Evolutionary conservation across 1,140 invertebrate genomes (phyloP).

Genomic region (Euborellia annulipes): DNA sequence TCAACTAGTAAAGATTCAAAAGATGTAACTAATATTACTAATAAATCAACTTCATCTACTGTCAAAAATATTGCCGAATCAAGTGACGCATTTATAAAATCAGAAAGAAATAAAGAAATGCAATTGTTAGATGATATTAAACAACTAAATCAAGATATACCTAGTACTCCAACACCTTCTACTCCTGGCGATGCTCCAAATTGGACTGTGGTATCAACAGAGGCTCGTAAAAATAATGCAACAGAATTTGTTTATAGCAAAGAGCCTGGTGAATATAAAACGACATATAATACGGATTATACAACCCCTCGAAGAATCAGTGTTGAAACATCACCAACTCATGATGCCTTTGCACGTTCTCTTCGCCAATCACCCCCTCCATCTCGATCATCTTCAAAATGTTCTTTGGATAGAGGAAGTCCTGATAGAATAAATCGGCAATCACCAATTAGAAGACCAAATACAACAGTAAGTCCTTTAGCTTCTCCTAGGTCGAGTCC

Average conservation of each 20-base stretch:
- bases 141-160: too few relatives aligned
- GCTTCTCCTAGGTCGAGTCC: too few relatives aligned
- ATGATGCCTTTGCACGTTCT: conserved; percentile 51
- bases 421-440: background rate
- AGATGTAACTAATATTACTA: too few relatives aligned
- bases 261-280: conserved; percentile 26
- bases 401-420: conserved; percentile 15
- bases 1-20: too few relatives aligned
- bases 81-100: too few relatives aligned
- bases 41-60: too few relatives aligned
- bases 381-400: conserved; percentile 26
- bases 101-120: too few relatives aligned
- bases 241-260: conserved; percentile 11
- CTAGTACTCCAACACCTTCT: background rate
- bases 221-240: conserved; percentile 8
- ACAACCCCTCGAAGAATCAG: conserved; percentile 35
- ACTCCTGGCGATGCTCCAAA: conserved; percentile 11
- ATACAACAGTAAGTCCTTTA: too few relatives aligned
- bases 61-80: too few relatives aligned
- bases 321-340: conserved; percentile 44
- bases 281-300: conserved; percentile 40
- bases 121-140: too few relatives aligned
- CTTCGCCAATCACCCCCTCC: conserved; percentile 39
- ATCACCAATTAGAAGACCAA: too few relatives aligned
- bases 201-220: conserved; percentile 15